Evolutionary conservation across 2,113 vertebrate genomes (phyloP).

Genomic region (Pteronura brasiliensis): DNA sequence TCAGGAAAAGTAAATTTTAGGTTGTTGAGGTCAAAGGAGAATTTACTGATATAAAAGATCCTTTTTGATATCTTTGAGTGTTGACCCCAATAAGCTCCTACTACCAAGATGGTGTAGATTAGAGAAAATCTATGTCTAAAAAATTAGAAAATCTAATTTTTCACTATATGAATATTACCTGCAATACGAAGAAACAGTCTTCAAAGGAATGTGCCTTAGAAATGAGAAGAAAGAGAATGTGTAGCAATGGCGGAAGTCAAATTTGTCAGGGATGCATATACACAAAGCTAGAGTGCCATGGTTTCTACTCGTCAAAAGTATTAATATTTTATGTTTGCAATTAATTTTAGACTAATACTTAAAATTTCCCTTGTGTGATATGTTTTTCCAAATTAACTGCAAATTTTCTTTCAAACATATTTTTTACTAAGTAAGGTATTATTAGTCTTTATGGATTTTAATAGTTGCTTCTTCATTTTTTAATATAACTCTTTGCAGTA

Average conservation of each 20-base stretch:
- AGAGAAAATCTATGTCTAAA: neutral
- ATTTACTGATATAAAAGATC: neutral
- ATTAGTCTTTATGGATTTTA: neutral
- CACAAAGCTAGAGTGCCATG: neutral
- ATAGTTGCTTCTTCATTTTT: neutral
- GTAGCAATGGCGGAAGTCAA: accelerated
- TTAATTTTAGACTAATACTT: neutral
- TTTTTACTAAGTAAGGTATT: neutral
- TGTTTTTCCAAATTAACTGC: slow-evolving; percentile 21
- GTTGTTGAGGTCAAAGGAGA: neutral
- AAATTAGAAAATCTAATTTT: neutral
- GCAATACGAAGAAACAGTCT: neutral
- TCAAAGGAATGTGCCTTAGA: neutral
- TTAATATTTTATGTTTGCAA: neutral
- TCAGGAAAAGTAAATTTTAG: neutral
- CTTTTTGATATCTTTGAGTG: neutral
- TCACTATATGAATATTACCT: neutral
- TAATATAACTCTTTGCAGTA: neutral
- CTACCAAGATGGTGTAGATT: neutral
- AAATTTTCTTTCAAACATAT: slow-evolving; percentile 23
- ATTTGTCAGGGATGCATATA: neutral
- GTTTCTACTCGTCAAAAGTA: neutral
- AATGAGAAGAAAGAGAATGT: neutral
- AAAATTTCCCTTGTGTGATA: neutral
- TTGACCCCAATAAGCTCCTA: neutral